phyloP scores from a whole-genome alignment of 2,113 vertebrate species.

The Sebastes schlegelii region DNA sequence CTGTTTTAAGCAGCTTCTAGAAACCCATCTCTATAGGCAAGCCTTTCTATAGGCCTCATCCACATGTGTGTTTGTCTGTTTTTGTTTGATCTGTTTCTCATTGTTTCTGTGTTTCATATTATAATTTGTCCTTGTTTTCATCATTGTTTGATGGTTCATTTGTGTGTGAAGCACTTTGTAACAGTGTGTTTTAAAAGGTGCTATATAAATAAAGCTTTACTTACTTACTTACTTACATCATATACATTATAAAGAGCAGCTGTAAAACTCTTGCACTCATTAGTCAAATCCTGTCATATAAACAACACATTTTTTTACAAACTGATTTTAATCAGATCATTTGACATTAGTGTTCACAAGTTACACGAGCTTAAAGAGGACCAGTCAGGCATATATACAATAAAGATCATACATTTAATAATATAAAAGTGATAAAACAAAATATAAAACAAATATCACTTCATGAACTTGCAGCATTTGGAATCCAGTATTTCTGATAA shows the following conservation, averaged over 20 bases:
- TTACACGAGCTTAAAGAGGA: constrained; percentile 70
- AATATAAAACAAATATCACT: constrained; percentile 79
- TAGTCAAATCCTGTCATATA: constrained; percentile 13
- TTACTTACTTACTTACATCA: too few species aligned
- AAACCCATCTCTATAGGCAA: too few species aligned
- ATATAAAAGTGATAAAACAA: constrained; percentile 76
- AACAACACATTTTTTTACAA: constrained; percentile 58
- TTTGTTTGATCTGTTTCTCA: too few species aligned
- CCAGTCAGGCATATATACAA: constrained; percentile 72
- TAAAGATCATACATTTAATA: constrained; percentile 64
- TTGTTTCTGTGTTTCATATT: too few species aligned
- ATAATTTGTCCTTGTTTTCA: too few species aligned
- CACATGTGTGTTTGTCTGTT: too few species aligned
- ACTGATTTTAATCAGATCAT: constrained; percentile 69
- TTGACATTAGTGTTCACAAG: constrained; percentile 70
- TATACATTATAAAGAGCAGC: not conserved
- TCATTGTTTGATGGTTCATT: too few species aligned
- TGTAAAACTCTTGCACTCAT: not conserved
- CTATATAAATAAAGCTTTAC: too few species aligned
- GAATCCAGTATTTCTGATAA: constrained; percentile 82
- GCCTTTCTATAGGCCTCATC: too few species aligned
- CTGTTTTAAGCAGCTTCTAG: too few species aligned
- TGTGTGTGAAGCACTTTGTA: too few species aligned
- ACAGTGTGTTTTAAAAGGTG: too few species aligned
- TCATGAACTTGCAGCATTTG: constrained; percentile 80